A percentile compares a stretch with the other conserved stretches of the same genome.
Evolutionary conservation across 30 jellyfish, hydroid and myxozoan genomes (phyloP).

Genomic region (Pseudorhiza aurosa): DNA sequence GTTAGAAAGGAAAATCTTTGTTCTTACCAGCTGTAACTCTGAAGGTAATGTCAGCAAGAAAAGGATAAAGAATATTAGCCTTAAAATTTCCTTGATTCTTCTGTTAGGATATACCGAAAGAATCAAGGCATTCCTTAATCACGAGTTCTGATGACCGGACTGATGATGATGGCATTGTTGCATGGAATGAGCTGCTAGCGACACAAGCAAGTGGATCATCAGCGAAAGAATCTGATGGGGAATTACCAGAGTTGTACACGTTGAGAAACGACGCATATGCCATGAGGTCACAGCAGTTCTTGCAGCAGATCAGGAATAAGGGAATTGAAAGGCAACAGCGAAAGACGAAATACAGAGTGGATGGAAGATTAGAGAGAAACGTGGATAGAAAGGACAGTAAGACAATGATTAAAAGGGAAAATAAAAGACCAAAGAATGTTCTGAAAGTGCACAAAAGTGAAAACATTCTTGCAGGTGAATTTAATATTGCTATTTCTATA

Average conservation of each 20-base stretch:
- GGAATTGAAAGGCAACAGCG: neutral
- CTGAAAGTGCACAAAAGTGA: neutral
- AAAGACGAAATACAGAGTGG: slow-evolving; percentile 20
- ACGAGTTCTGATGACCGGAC: neutral
- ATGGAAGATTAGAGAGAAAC: slow-evolving; percentile 25
- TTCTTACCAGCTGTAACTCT: too few relatives aligned
- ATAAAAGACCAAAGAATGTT: neutral
- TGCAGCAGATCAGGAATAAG: slow-evolving; percentile 18
- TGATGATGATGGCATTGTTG: neutral
- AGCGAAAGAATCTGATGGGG: slow-evolving; percentile 50
- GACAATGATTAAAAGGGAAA: slow-evolving; percentile 3
- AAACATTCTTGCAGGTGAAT: neutral
- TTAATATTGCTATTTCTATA: too few relatives aligned
- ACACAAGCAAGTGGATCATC: slow-evolving; percentile 30
- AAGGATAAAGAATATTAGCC: too few relatives aligned
- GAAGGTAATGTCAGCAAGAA: too few relatives aligned
- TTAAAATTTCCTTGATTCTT: too few relatives aligned
- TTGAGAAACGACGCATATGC: slow-evolving; percentile 9
- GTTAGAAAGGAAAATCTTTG: too few relatives aligned
- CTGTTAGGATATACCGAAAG: neutral
- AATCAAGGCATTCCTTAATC: neutral
- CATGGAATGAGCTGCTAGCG: slow-evolving; percentile 36
- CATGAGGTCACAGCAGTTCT: slow-evolving; percentile 36
- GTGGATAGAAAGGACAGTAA: neutral
- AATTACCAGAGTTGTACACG: slow-evolving; percentile 16